A percentile compares a stretch with the other conserved stretches of the same genome.
Conservation (phyloP, 2,113 vertebrate species). For the Pontoporia blainvillei region DNA sequence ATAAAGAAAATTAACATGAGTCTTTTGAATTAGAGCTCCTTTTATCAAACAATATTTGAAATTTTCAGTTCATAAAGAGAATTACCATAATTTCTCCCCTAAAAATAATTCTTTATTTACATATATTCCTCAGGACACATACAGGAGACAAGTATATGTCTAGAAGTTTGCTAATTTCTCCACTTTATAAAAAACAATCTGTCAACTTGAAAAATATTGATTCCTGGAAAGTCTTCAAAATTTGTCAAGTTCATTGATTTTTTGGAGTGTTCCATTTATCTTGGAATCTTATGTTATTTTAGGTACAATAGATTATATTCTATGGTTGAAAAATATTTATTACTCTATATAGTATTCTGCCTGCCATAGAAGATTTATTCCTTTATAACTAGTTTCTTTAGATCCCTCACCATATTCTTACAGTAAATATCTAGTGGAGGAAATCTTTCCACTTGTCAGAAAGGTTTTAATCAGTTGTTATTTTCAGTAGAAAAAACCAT, state of each 20-base stretch:
- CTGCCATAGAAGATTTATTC: constrained; percentile 44
- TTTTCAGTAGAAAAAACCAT: neutral
- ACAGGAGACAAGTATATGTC: neutral
- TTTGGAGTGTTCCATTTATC: constrained; percentile 66
- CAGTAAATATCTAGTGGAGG: neutral
- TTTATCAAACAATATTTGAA: neutral
- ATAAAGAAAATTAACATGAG: neutral
- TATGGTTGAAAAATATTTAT: constrained; percentile 58
- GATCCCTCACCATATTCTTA: constrained; percentile 27
- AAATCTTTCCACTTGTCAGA: neutral
- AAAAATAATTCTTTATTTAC: constrained; percentile 29
- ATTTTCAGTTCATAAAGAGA: constrained; percentile 20
- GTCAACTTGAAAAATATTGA: constrained; percentile 73
- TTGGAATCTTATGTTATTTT: constrained; percentile 63
- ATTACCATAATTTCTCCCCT: neutral
- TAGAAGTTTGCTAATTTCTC: constrained; percentile 1
- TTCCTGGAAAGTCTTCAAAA: constrained; percentile 67
- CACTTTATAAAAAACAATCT: constrained; percentile 59
- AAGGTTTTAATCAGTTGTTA: neutral
- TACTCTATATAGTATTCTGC: constrained; percentile 51
- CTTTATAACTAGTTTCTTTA: constrained; percentile 49
- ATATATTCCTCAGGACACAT: neutral
- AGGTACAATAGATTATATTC: constrained; percentile 56
- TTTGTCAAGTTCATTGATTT: constrained; percentile 68
- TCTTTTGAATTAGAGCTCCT: neutral